phyloP scores from a whole-genome alignment of 2,888 invertebrate genomes.

The Dione vanillae region DNA sequence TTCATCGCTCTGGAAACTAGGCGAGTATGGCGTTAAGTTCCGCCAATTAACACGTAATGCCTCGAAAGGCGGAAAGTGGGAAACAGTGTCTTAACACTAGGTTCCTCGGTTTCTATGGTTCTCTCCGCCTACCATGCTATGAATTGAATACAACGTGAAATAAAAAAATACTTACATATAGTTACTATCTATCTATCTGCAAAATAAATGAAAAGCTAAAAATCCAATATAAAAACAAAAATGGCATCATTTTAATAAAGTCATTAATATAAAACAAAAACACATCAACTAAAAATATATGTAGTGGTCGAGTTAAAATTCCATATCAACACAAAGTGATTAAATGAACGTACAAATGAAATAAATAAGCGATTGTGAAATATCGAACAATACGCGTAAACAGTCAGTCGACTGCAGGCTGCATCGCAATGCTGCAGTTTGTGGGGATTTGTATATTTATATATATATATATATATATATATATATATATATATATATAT shows the following conservation, averaged over 20 bases:
- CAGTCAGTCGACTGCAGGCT: not conserved
- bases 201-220: no score
- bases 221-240: no score
- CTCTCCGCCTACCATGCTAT: not conserved
- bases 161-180: no score
- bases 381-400: conserved; percentile 29
- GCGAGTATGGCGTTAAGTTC: no score
- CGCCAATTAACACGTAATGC: no score
- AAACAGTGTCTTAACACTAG: no score
- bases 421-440: not conserved
- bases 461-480: no score
- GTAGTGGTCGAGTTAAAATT: not conserved
- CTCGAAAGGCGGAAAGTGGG: no score
- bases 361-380: conserved; percentile 33
- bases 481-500: no score
- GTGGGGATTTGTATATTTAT: conserved; percentile 6
- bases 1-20: no score
- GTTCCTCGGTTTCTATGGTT: no score
- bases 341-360: conserved; percentile 21
- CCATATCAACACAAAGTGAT: conserved; percentile 24
- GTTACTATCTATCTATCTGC: no score
- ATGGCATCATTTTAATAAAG: not conserved
- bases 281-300: not conserved
- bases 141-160: not conserved
- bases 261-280: not conserved